Evolutionary conservation across 2,888 invertebrate species (phyloP), one percentile per base, ranked within the genome.

Genomic region (Acrobasis consociella): DNA sequence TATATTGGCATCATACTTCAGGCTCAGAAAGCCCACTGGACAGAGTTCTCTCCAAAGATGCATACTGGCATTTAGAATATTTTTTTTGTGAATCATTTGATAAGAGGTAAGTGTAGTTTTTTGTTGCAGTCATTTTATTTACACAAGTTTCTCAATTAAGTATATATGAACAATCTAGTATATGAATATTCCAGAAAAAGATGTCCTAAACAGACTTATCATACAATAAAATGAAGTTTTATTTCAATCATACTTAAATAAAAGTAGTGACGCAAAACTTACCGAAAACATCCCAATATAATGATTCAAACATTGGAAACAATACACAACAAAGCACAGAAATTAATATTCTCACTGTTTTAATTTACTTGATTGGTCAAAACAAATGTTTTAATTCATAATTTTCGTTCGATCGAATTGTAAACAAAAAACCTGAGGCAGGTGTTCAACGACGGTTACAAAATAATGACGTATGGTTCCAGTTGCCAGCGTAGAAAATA

Each of bases 351-450:
- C 10, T 55, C 16, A 49, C 16, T 55, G 9, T 55, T 55, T 49
- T 62, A 49, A 62, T 62, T 62, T 38, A 62, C 5, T 9, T 22
- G 16, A 38, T 49, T 38, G 22, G 2, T 8, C 8, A 16, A 16
- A 38, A 49, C 13, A 17, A 49, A 49, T 2, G 46, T 65, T 68
- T 63, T 49, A 49, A 64, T 64, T 55, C 38, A 49, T 37, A 39
- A 38, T 37, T 51, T 56, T 37, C 5, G 39, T 17, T 51, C 65
- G 78, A 79, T 22, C 67, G 67, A 66, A 72, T 68, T 66, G 81
- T 82, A 86, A 86, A 86, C 84, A 85, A 85, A 82, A 81, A 79
- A 70, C 71, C 76, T 68, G 72, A 73, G 75, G 83, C 90, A 91
- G 90, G 81, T 90, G 89, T 80, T 72, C 65, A 63, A 58, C 67